These are phyloP conservation scores for Venturia canescens DNA, from an alignment of 1,140 invertebrate genomes.

Conservation along the genomic window DNA sequence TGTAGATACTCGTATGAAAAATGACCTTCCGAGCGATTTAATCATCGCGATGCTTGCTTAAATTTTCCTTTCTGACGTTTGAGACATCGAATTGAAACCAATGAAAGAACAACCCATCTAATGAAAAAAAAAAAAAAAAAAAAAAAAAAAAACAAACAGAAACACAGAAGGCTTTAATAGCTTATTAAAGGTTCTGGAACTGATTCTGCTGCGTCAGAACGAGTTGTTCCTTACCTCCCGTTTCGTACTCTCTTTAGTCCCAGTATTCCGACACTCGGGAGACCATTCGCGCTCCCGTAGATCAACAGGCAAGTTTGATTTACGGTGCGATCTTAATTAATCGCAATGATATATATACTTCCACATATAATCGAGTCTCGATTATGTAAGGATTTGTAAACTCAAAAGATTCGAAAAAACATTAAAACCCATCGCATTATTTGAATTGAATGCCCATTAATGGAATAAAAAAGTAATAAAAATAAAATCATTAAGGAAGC, in stretches of 20 bases:
- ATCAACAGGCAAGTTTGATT: not conserved
- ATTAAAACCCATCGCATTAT: not conserved
- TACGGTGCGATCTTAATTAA: not conserved
- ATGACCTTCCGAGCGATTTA: conserved; percentile 24
- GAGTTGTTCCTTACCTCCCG: not conserved
- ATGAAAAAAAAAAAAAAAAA: not conserved
- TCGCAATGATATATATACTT: not conserved
- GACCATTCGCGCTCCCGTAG: not conserved
- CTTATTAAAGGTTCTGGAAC: conserved; percentile 12
- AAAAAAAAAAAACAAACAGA: not conserved
- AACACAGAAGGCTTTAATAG: not conserved
- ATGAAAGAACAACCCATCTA: not conserved
- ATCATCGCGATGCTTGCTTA: not conserved
- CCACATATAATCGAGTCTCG: not conserved
- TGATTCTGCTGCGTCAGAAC: not conserved
- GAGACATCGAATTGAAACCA: not conserved
- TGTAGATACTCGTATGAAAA: conserved; percentile 27
- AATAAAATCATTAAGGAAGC: not conserved
- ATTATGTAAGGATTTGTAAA: not conserved
- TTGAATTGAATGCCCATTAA: not conserved
- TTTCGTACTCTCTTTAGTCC: not conserved
- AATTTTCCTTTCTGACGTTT: conserved; percentile 4
- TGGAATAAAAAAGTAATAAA: not conserved
- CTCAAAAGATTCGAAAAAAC: not conserved
- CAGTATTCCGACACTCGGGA: conserved; percentile 20